Evolutionary conservation across 2,113 vertebrate genomes (phyloP), one percentile per base, ranked within the genome.

Genomic region (Sinosuthora webbiana): DNA sequence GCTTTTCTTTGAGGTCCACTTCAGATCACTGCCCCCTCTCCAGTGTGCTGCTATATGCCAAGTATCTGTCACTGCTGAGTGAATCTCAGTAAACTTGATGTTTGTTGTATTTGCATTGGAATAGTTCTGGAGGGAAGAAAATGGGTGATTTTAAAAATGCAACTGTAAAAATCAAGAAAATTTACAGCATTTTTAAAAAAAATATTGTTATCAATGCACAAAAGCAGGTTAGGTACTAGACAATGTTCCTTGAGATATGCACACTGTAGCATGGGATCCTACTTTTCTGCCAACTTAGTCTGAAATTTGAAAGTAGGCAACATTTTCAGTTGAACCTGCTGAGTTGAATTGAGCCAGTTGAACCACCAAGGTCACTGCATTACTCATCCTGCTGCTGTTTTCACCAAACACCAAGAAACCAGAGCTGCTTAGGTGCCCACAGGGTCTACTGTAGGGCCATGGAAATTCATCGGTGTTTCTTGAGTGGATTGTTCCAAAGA

Each of bases 391-490:
- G 2, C 10, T 23, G 12, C n/a, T 76, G 6, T 55, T 93, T 88
- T 56, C 39, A n/a, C 11, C 35, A 67, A 56, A 64, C 7, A 39
- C 7, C 23, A 60, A 50, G 62, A 88, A 83, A 71, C 2, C 7
- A 39, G 18, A 76, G 13, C 7, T 75, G 23, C 37, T 82, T 30
- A 49, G 11, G 11, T 24, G 11, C 18, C 53, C 16, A 30, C 4
- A 4, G 41, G 5, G 11, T 39, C 65, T 88, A 4, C 7, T 30
- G 7, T 0, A 60, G 17, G 10, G 3, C 15, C 12, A 8, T 3
- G 15, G 52, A 85, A 79, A 55, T 79, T 50, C 14, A 27, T 1
- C 0, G 0, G 12, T 10, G 33, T 79, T 50, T 75, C 47, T 78
- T 55, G 42, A 71, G 69, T 3, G 16, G n/a, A 28, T n/a, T 11